Evolutionary conservation across 2,888 invertebrate species (phyloP).

Genomic region (Mimumesa dahlbomi): DNA sequence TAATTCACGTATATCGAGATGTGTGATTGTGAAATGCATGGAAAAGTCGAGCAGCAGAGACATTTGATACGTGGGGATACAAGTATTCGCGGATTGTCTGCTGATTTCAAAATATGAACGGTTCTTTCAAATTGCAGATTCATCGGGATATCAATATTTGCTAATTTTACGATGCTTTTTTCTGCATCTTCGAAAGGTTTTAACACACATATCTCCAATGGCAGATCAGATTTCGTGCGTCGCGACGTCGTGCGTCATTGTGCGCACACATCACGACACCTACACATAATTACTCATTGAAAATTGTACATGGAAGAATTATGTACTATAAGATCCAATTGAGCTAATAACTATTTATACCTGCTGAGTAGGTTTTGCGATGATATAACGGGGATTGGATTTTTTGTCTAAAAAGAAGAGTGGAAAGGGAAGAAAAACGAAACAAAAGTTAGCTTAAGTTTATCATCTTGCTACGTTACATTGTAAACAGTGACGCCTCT

Average conservation of each 20-base stretch:
- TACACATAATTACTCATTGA: conserved; percentile 50
- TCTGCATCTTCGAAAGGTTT: conserved; percentile 65
- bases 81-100: conserved; percentile 51
- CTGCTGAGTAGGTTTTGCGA: conserved; percentile 57
- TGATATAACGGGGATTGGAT: conserved; percentile 52
- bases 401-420: conserved; percentile 33
- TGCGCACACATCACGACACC: too few species aligned
- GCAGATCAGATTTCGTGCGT: conserved; percentile 54
- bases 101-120: conserved; percentile 37
- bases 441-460: conserved; percentile 35
- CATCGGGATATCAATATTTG: conserved; percentile 46
- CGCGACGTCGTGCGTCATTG: too few species aligned
- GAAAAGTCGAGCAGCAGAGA: conserved; percentile 53
- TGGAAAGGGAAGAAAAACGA: too few species aligned
- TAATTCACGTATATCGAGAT: conserved; percentile 58
- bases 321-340: conserved; percentile 56
- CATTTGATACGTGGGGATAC: conserved; percentile 29
- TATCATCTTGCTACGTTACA: conserved; percentile 37
- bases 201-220: conserved; percentile 72
- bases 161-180: conserved; percentile 64
- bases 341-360: conserved; percentile 60
- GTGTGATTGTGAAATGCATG: conserved; percentile 64
- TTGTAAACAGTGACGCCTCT: conserved; percentile 52
- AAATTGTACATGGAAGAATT: conserved; percentile 58
- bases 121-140: conserved; percentile 44